A percentile compares a stretch with the other conserved stretches of the same genome.
These are phyloP conservation scores for Odontomachus brunneus DNA, from an alignment of 1,140 invertebrate species.

Conservation along the genomic window DNA sequence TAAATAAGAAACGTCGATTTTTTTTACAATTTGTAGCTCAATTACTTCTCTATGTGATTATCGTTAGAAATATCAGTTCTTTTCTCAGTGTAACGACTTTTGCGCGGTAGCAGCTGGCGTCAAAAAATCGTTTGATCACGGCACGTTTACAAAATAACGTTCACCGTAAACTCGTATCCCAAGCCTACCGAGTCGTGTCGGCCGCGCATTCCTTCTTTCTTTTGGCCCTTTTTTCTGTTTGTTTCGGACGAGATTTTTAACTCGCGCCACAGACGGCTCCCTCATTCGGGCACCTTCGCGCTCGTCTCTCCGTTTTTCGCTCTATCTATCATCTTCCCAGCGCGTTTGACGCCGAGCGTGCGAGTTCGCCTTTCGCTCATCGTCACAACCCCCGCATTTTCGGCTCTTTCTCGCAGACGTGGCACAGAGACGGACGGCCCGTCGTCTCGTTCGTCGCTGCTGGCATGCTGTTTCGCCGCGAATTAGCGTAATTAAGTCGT, in stretches of 20 bases:
- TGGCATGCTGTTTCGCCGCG: conserved; percentile 7
- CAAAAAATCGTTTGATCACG: conserved; percentile 10
- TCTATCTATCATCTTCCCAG: neutral
- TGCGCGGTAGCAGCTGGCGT: conserved; percentile 2
- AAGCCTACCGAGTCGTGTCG: neutral
- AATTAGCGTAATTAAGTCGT: conserved; percentile 60
- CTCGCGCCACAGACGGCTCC: conserved; percentile 5
- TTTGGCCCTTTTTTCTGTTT: neutral
- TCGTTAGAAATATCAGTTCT: too few species aligned
- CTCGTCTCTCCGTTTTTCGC: neutral
- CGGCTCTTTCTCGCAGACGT: neutral
- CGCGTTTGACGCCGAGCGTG: conserved; percentile 14
- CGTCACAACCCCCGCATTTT: neutral
- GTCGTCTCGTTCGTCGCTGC: neutral
- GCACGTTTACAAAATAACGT: conserved; percentile 11
- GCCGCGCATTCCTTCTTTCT: neutral
- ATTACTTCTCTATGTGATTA: too few species aligned
- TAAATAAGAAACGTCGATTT: too few species aligned
- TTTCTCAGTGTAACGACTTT: too few species aligned
- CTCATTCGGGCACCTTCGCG: neutral
- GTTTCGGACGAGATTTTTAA: conserved; percentile 22
- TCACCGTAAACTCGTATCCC: neutral
- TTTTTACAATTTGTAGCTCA: too few species aligned
- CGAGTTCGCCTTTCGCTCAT: neutral
- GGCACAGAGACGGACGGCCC: neutral